These are phyloP conservation scores for Recurvirostra avosetta DNA, from an alignment of 2,113 vertebrate species.

Conservation along the genomic window DNA sequence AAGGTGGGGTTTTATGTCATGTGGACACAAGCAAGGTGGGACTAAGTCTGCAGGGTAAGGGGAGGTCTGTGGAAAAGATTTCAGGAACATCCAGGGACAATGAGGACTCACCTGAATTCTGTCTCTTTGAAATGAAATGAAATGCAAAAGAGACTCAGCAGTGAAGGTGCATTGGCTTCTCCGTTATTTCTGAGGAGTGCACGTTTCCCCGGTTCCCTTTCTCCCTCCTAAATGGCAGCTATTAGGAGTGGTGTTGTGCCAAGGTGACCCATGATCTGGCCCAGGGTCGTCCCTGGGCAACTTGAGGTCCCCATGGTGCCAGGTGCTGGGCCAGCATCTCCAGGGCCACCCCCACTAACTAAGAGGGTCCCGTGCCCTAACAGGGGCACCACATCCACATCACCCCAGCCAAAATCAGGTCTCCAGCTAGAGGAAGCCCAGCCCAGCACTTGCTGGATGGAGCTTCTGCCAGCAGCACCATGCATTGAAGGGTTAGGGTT, in stretches of 20 bases:
- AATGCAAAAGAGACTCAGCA: background rate
- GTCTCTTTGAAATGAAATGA: background rate
- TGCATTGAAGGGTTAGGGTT: background rate
- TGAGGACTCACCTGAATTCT: background rate
- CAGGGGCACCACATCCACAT: fast-evolving
- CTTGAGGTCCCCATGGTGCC: background rate
- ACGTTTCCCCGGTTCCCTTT: background rate
- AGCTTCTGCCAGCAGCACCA: background rate
- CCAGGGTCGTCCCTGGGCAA: background rate
- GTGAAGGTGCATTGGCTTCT: background rate
- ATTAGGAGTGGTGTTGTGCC: background rate
- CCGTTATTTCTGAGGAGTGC: background rate
- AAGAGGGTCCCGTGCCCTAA: background rate
- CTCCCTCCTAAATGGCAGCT: background rate
- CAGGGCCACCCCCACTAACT: background rate
- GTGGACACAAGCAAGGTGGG: background rate
- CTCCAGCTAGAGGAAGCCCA: background rate
- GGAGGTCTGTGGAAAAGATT: background rate
- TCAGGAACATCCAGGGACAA: background rate
- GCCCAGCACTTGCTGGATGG: too few species aligned
- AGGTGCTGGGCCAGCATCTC: background rate
- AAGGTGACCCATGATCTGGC: background rate
- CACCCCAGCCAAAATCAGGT: background rate
- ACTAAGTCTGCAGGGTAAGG: background rate
- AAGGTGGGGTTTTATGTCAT: background rate